These are phyloP conservation scores for Terrapene triunguis DNA, from an alignment of 2,113 vertebrate genomes.

Conservation along the genomic window DNA sequence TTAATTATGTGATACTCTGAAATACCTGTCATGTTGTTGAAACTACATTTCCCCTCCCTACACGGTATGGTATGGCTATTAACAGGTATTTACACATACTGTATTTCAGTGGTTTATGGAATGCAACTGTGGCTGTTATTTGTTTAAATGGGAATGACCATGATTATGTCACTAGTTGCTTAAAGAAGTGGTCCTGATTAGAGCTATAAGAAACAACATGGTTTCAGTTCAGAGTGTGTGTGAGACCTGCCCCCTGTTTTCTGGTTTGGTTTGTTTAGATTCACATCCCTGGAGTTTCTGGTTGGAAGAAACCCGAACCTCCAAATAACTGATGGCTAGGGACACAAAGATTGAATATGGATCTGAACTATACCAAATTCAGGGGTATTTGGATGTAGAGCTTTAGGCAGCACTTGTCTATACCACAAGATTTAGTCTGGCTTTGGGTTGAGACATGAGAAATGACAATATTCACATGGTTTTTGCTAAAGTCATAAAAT, in stretches of 20 bases:
- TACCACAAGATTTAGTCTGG: background rate
- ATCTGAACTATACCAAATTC: background rate
- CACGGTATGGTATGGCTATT: background rate
- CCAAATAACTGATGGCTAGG: background rate
- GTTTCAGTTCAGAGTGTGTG: background rate
- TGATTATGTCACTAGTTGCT: background rate
- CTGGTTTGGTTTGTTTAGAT: background rate
- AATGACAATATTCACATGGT: background rate
- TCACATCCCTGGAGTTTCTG: background rate
- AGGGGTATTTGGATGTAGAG: background rate
- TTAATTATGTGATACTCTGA: slow-evolving; percentile 68
- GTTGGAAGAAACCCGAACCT: background rate
- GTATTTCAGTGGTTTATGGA: background rate
- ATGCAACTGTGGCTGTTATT: background rate
- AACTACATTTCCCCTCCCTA: slow-evolving; percentile 33
- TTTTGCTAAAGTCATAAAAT: background rate
- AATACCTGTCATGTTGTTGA: slow-evolving; percentile 64
- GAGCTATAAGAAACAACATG: background rate
- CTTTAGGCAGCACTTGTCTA: background rate
- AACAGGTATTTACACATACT: slow-evolving; percentile 3
- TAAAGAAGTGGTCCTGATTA: background rate
- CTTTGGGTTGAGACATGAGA: background rate
- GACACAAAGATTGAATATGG: background rate
- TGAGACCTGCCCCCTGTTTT: background rate
- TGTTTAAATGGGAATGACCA: background rate